Percentiles rank a stretch among this genome's conserved stretches.
These are phyloP conservation scores for Plodia interpunctella DNA, from an alignment of 1,140 invertebrate species.

Conservation along the genomic window DNA sequence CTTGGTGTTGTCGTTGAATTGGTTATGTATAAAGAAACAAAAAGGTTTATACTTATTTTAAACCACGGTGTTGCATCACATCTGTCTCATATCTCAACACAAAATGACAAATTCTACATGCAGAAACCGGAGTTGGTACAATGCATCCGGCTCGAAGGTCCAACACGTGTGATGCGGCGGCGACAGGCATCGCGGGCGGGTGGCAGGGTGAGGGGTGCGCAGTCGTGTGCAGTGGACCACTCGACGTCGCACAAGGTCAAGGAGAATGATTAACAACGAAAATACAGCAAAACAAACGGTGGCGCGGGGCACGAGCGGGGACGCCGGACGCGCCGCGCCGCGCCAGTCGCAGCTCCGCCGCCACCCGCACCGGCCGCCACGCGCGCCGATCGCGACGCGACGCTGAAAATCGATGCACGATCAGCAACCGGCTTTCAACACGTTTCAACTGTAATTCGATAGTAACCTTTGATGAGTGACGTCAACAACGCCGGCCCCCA, in stretches of 20 bases:
- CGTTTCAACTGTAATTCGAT: slow-evolving; percentile 55
- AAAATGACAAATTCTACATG: neutral
- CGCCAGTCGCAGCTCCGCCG: slow-evolving; percentile 68
- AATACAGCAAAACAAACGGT: slow-evolving; percentile 76
- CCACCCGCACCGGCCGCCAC: slow-evolving; percentile 56
- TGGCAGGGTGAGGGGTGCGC: slow-evolving; percentile 64
- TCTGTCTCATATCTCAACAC: neutral
- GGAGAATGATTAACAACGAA: slow-evolving; percentile 77
- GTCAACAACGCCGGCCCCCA: slow-evolving; percentile 35
- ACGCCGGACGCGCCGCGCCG: slow-evolving; percentile 47
- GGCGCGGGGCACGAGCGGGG: slow-evolving; percentile 56
- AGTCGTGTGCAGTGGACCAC: slow-evolving; percentile 75
- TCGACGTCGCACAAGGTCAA: slow-evolving; percentile 76
- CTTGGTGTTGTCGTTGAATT: no score
- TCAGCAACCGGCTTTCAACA: slow-evolving; percentile 58
- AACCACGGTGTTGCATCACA: neutral
- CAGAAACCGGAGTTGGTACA: slow-evolving; percentile 2
- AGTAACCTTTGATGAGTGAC: slow-evolving; percentile 45
- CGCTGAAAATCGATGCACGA: slow-evolving; percentile 72
- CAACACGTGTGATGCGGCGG: slow-evolving; percentile 62
- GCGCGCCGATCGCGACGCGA: slow-evolving; percentile 55
- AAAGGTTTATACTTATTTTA: no score
- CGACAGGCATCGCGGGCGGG: slow-evolving; percentile 55
- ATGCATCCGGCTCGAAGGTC: slow-evolving; percentile 7
- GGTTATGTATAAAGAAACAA: no score